Percentiles rank a stretch among this genome's conserved stretches.
phyloP scores from a whole-genome alignment of 2,797 vertebrate species.

The Notamacropus eugenii region DNA sequence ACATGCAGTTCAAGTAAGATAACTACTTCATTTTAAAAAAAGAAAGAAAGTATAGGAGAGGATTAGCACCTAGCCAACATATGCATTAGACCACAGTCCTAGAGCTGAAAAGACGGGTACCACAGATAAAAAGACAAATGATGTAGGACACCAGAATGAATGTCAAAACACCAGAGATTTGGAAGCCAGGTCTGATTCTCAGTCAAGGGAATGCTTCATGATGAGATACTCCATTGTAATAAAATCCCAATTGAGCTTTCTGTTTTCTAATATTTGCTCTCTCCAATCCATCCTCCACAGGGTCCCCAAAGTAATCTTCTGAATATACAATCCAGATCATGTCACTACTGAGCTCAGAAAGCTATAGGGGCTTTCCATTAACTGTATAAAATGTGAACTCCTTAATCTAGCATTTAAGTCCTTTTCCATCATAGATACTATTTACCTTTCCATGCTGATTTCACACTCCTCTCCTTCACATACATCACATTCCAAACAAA shows the following conservation, averaged over 20 bases:
- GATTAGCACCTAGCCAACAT: background rate
- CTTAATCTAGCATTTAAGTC: no score
- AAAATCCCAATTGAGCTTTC: background rate
- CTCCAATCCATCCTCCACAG: background rate
- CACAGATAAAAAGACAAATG: background rate
- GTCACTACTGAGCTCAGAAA: background rate
- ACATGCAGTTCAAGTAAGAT: no score
- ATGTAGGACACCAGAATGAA: background rate
- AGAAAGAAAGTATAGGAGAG: background rate
- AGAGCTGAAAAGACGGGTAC: background rate
- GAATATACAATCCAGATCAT: background rate
- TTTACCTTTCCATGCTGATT: background rate
- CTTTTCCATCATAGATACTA: background rate
- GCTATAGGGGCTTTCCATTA: no score
- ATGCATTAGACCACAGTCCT: background rate
- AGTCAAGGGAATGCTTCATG: background rate
- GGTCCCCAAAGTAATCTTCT: background rate
- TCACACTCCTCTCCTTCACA: background rate
- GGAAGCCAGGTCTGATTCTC: background rate
- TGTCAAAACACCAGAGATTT: background rate
- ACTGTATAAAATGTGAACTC: no score
- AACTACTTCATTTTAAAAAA: no score
- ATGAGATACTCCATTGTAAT: background rate
- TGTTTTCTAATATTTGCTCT: background rate
- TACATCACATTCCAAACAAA: background rate